Evolutionary conservation across 2,888 invertebrate genomes (phyloP), one percentile per base, ranked within the genome.

Genomic region (Hypena proboscidalis): DNA sequence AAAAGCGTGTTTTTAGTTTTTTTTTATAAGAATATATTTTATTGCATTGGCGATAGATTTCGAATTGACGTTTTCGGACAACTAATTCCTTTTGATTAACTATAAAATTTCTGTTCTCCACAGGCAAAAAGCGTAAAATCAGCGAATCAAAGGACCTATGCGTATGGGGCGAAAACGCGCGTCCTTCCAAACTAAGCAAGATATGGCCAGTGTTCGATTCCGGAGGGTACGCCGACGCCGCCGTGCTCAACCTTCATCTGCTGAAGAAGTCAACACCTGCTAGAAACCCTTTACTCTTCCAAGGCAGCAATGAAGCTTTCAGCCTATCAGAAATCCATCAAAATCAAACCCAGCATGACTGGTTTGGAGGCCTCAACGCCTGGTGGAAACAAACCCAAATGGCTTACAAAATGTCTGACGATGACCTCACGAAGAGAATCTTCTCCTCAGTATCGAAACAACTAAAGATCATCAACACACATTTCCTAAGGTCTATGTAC

Each of bases 141-240:
- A 83, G 83, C 50, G 77, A 80, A 31, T 74, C 77, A n/a, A 80
- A 76, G 27, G 85, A 85, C 1, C 40, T 90, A 0, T 81, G 82
- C 34, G 38, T 81, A 0, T 84, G 81, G 80, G 77, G 73, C 0
- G 83, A 85, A 20, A 78, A 73, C 39, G 45, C 76, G 0, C 77
- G 80, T 9, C 86, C 90, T 0, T 73, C 88, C 0, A 90, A 90
- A 60, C 74, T 79, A 11, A 83, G 78, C 62, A 89, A 85, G 64
- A 87, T 90, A 72, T 91, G 91, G 90, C 90, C 90, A 0, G 91
- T 91, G 0, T 91, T 91, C 48, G 91, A 91, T 47, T 91, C 91
- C 0, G 91, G 91, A 79, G 91, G 91, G 55, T 91, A 80, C 9
- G 81, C 82, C 2, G 66, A 80, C 21, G 63, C 80, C 0, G 45